These are phyloP conservation scores for Lycaon pictus DNA, from an alignment of 2,113 vertebrate genomes.

Conservation along the genomic window DNA sequence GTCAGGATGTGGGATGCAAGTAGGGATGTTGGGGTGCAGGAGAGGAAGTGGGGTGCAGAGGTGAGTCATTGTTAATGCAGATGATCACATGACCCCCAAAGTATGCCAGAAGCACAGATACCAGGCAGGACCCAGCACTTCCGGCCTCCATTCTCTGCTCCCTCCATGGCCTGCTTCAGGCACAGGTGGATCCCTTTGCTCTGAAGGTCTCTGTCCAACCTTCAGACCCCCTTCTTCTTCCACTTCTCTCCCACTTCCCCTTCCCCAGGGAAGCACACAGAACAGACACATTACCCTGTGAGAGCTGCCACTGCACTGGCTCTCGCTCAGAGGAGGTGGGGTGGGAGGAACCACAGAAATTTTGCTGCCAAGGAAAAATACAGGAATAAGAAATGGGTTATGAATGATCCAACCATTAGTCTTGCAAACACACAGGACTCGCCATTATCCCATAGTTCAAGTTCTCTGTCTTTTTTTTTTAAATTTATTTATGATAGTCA, in stretches of 20 bases:
- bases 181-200: background rate
- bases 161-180: rapidly evolving
- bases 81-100: background rate
- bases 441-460: background rate
- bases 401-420: rapidly evolving
- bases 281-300: slow-evolving; percentile 84
- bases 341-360: slow-evolving; percentile 96
- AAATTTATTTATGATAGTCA: too few species aligned
- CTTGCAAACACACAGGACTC: background rate
- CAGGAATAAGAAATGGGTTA: background rate
- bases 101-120: rapidly evolving
- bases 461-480: background rate
- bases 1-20: background rate
- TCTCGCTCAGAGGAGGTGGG: slow-evolving; percentile 91
- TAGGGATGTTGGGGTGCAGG: background rate
- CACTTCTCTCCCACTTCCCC: rapidly evolving
- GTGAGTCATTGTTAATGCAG: rapidly evolving
- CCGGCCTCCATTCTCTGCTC: background rate
- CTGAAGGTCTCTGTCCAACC: rapidly evolving
- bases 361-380: slow-evolving; percentile 84
- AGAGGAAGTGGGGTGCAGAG: background rate
- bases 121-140: background rate
- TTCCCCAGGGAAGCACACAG: background rate
- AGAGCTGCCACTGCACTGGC: slow-evolving; percentile 65
- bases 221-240: background rate